Evolutionary conservation across 2,888 invertebrate species (phyloP).

Genomic region (Portevinia maculata): DNA sequence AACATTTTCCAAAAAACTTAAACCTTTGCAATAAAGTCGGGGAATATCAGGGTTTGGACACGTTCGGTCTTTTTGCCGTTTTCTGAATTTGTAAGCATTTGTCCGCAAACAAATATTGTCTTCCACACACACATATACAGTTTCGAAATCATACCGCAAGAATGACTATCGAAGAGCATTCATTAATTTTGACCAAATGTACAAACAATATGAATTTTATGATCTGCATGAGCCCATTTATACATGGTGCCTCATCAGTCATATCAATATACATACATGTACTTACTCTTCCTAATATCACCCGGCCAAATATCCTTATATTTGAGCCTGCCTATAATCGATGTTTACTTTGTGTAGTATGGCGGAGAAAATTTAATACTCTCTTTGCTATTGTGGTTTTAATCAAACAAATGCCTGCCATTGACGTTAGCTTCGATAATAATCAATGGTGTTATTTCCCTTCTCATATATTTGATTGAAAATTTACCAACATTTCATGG

Average conservation of each 20-base stretch:
- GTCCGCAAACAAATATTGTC: too few relatives aligned
- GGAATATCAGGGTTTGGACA: too few relatives aligned
- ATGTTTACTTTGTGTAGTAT: background rate
- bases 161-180: too few relatives aligned
- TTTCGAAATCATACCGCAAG: too few relatives aligned
- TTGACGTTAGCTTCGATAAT: background rate
- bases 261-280: background rate
- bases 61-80: too few relatives aligned
- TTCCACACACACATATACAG: too few relatives aligned
- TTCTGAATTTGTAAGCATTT: too few relatives aligned
- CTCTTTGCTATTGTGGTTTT: background rate
- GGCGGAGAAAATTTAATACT: background rate
- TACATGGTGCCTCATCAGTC: background rate
- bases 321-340: background rate
- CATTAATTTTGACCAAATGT: too few relatives aligned
- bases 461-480: background rate
- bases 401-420: background rate
- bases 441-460: background rate
- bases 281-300: background rate
- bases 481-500: background rate
- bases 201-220: too few relatives aligned
- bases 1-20: too few relatives aligned
- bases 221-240: too few relatives aligned
- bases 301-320: background rate
- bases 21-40: too few relatives aligned